These are phyloP conservation scores for Saguinus imperator DNA, from an alignment of 2,113 vertebrate species.

Conservation along the genomic window DNA sequence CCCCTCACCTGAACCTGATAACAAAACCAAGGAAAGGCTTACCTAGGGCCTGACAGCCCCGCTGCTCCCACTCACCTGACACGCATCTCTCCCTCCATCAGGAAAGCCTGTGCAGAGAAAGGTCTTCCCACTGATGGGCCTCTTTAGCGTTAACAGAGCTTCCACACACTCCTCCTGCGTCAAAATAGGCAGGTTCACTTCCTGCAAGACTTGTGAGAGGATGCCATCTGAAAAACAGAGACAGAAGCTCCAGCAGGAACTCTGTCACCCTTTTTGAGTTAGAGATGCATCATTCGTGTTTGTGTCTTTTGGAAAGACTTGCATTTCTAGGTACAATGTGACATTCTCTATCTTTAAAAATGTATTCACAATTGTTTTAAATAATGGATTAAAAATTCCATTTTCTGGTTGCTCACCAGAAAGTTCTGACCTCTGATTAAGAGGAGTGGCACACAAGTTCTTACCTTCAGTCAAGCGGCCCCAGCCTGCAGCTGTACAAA, in stretches of 20 bases:
- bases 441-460: not conserved
- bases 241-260: not conserved
- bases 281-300: not conserved
- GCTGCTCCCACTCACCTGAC: constrained; percentile 85
- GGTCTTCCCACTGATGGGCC: constrained; percentile 79
- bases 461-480: constrained; percentile 88
- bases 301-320: not conserved
- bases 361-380: not conserved
- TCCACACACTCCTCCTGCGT: constrained; percentile 83
- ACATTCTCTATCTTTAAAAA: constrained; percentile 1
- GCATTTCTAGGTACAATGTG: not conserved
- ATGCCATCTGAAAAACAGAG: constrained; percentile 83
- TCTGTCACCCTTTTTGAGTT: not conserved
- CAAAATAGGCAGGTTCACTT: constrained; percentile 89
- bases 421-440: constrained; percentile 12
- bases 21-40: not conserved
- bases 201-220: constrained; percentile 83
- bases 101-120: constrained; percentile 91
- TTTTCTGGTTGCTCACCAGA: constrained; percentile 7
- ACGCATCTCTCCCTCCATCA: constrained; percentile 90
- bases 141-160: constrained; percentile 84
- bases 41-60: not conserved
- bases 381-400: not conserved
- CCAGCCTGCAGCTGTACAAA: constrained; percentile 91
- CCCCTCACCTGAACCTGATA: not conserved